phyloP scores from a whole-genome alignment of 2,113 vertebrate species.

The Callospermophilus lateralis region DNA sequence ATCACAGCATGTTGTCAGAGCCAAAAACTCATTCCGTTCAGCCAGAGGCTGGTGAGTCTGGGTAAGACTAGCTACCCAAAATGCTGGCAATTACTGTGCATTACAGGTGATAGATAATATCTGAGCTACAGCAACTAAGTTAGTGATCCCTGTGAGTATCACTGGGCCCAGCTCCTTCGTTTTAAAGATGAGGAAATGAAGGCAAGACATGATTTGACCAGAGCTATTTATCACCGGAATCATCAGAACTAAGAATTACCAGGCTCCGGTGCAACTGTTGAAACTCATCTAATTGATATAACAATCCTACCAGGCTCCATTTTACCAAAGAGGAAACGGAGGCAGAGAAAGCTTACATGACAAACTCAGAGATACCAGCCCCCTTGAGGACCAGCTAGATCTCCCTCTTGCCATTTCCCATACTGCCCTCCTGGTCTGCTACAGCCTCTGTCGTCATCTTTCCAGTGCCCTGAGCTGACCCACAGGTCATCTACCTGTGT shows the following conservation, averaged over 20 bases:
- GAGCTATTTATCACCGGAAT: not conserved
- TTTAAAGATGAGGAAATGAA: not conserved
- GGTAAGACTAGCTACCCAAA: not conserved
- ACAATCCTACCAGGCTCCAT: not conserved
- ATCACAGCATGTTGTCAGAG: not conserved
- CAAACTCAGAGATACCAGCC: not conserved
- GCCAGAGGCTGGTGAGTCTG: not conserved
- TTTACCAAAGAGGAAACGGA: not conserved
- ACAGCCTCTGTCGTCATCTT: not conserved
- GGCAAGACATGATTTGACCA: not conserved
- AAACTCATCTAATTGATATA: not conserved
- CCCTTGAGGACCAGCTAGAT: not conserved
- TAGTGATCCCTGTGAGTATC: not conserved
- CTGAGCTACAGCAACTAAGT: not conserved
- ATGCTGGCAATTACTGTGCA: not conserved
- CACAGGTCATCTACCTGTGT: constrained; percentile 88
- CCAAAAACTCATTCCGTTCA: not conserved
- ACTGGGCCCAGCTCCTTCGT: not conserved
- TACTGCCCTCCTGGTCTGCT: not conserved
- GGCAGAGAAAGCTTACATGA: not conserved
- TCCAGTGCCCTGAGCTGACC: not conserved
- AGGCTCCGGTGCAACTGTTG: not conserved
- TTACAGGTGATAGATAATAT: not conserved
- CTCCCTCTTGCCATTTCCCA: not conserved
- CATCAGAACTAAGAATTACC: not conserved